Percentiles rank a stretch among this genome's conserved stretches.
phyloP scores from a whole-genome alignment of 2,888 invertebrate genomes.

The Cataglyphis cursor region DNA sequence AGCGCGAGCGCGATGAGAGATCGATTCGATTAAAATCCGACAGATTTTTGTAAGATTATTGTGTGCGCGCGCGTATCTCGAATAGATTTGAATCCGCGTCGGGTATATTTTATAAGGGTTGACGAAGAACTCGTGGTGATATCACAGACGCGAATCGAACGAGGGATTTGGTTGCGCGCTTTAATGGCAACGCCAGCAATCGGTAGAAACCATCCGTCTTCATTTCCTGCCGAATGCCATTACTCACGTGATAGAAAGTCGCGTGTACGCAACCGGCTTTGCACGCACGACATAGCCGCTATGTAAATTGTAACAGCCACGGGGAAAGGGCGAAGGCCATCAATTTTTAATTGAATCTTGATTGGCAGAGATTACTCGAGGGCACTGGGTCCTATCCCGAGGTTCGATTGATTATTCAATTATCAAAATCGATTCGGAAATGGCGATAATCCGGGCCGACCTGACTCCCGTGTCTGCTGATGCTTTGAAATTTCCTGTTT shows the following conservation, averaged over 20 bases:
- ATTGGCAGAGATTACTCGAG: slow-evolving; percentile 66
- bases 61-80: neutral
- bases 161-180: slow-evolving; percentile 63
- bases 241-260: slow-evolving; percentile 51
- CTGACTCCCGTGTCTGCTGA: slow-evolving; percentile 68
- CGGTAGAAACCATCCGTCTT: slow-evolving; percentile 78
- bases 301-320: slow-evolving; percentile 41
- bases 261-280: slow-evolving; percentile 40
- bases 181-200: slow-evolving; percentile 75
- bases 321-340: slow-evolving; percentile 64
- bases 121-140: slow-evolving; percentile 41
- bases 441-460: slow-evolving; percentile 73
- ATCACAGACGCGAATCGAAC: slow-evolving; percentile 57
- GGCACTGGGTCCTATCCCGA: slow-evolving; percentile 51
- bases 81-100: slow-evolving; percentile 2
- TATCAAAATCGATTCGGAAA: slow-evolving; percentile 85
- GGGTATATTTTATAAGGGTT: slow-evolving; percentile 39
- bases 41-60: neutral
- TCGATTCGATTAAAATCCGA: slow-evolving; percentile 37
- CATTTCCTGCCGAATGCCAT: slow-evolving; percentile 76
- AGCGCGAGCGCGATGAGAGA: slow-evolving; percentile 15
- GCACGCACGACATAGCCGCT: slow-evolving; percentile 38
- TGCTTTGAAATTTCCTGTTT: slow-evolving; percentile 81
- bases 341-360: slow-evolving; percentile 83
- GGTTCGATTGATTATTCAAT: slow-evolving; percentile 84